A percentile compares a stretch with the other conserved stretches of the same genome.
phyloP scores from a whole-genome alignment of 2,113 vertebrate species.

The Galeopterus variegatus region DNA sequence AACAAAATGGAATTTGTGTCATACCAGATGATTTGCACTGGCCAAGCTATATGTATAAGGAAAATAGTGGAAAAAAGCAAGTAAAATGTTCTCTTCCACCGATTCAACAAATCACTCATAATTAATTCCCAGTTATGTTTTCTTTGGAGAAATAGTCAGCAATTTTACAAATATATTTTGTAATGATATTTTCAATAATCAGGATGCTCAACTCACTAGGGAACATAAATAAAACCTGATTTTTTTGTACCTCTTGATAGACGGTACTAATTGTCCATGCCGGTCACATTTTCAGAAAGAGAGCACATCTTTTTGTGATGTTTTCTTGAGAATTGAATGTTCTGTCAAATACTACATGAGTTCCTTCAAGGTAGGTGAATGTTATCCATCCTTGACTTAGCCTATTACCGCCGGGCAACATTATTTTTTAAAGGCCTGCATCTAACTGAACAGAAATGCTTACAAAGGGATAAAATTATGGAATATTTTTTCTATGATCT shows the following conservation, averaged over 20 bases:
- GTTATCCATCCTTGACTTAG: constrained; percentile 66
- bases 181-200: constrained; percentile 29
- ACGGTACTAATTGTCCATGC: constrained; percentile 12
- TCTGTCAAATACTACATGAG: constrained; percentile 60
- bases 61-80: neutral
- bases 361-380: constrained; percentile 27
- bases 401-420: constrained; percentile 66
- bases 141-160: constrained; percentile 6
- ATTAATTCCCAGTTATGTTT: constrained; percentile 19
- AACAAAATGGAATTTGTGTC: neutral
- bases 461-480: constrained; percentile 9
- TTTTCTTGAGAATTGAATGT: constrained; percentile 69
- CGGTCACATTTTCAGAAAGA: constrained; percentile 61
- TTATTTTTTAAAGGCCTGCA: constrained; percentile 50
- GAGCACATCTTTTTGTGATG: constrained; percentile 74
- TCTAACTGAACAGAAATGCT: constrained; percentile 68
- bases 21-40: neutral
- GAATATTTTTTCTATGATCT: constrained; percentile 12
- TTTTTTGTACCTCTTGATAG: neutral
- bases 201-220: neutral
- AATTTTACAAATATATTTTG: constrained; percentile 45
- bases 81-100: neutral
- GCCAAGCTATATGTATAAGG: neutral
- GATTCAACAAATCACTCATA: neutral
- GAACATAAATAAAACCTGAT: constrained; percentile 18